Base-by-base conservation (phyloP, 2,888 invertebrate genomes). In the Oxytorus armatus region DNA sequence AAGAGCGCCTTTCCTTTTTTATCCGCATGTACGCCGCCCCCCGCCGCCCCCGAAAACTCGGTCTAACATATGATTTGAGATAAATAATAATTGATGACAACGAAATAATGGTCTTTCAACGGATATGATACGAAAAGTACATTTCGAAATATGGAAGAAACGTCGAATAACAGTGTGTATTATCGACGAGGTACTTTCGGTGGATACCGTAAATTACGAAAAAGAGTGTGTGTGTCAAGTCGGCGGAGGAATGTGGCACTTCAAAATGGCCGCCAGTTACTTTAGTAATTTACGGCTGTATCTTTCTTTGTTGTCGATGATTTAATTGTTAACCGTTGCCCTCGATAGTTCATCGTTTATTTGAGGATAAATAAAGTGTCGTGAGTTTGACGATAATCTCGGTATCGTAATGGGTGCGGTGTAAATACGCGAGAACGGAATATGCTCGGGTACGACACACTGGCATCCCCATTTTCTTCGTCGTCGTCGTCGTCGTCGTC, bases 241-340 rank as follows among this genome's bases (percentile, higher is more conserved):
- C 89, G 81, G 87, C 87, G 87, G 87, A 91, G 94, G 94, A 95
- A 95, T 95, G 95, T 94, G 94, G 94, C 94, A 95, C 94, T 95
- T 94, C 94, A 95, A 95, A 94, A 95, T 95, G 95, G 95, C 95
- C 94, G 94, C 94, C 94, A 92, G 91, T 91, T 91, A 91, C 91
- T 91, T 90, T 90, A 90, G 90, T 91, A 92, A 92, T 92, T 92
- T 92, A 92, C 92, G 90, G 90, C 90, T 89, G 89, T 89, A 88
- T 90, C 89, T 89, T 89, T 89, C 92, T 91, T 92, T 91, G 91
- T 92, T 92, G 90, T 92, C 87, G 87, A 83, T 84, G 84, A 85
- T 86, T 85, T 87, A 86, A 88, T 85, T 86, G 83, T 73, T 70
- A 68, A 80, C 82, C 77, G 66, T 49, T 53, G 77, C 82, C 69